Percentiles rank a stretch among this genome's conserved stretches.
These are phyloP conservation scores for Pterois miles DNA, from an alignment of 2,797 vertebrate genomes.

Conservation along the genomic window DNA sequence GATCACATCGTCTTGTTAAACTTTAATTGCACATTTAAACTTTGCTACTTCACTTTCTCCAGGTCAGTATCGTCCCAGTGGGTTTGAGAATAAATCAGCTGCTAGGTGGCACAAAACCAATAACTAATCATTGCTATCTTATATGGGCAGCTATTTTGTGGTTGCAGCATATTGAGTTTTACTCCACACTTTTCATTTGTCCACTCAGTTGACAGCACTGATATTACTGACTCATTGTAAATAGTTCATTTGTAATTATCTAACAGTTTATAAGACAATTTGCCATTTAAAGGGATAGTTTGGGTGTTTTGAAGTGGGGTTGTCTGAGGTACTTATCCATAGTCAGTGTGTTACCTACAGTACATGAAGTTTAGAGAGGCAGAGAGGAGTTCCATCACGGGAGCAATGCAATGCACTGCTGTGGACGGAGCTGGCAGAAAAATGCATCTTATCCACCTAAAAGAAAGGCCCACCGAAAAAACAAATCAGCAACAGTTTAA, in stretches of 20 bases:
- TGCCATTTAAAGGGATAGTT: neutral
- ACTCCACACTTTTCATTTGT: neutral
- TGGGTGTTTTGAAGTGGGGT: no score
- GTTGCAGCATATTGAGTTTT: neutral
- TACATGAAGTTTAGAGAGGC: no score
- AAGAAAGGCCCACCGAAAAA: no score
- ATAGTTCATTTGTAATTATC: neutral
- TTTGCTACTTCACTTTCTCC: neutral
- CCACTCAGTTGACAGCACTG: neutral
- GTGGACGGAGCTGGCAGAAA: no score
- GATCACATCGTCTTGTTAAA: neutral
- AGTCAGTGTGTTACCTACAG: no score
- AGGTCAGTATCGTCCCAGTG: neutral
- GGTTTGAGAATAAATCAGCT: constrained; percentile 18
- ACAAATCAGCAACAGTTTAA: no score
- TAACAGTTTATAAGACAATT: neutral
- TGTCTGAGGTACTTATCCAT: no score
- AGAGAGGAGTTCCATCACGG: no score
- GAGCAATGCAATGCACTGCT: no score
- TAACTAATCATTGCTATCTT: constrained; percentile 7
- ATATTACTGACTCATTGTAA: neutral
- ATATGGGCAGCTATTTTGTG: constrained; percentile 7
- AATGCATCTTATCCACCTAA: no score
- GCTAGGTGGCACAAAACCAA: constrained; percentile 21
- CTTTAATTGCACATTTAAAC: neutral